Evolutionary conservation across 1,140 invertebrate genomes (phyloP).

Genomic region (Drosophila bifasciata): DNA sequence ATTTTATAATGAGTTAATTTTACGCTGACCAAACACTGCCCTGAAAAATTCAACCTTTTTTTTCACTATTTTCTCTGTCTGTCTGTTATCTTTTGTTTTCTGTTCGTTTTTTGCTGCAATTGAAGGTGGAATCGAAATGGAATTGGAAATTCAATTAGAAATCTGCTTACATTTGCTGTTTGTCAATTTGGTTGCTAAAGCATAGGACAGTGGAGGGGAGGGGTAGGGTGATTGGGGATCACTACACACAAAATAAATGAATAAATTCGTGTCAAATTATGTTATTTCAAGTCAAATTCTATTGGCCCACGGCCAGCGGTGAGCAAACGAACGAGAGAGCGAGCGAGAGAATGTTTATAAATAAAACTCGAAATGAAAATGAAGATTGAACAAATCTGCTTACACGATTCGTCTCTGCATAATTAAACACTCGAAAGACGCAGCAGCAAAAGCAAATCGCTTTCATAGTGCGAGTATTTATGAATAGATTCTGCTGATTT

Average conservation of each 20-base stretch:
- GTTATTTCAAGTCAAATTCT: constrained; percentile 68
- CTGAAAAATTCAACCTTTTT: constrained; percentile 63
- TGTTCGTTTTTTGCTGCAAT: constrained; percentile 30
- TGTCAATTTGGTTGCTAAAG: constrained; percentile 67
- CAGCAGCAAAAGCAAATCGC: too few relatives aligned
- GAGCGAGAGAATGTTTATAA: constrained; percentile 28
- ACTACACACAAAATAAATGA: constrained; percentile 24
- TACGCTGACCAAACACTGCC: constrained; percentile 48
- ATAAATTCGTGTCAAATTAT: constrained; percentile 79
- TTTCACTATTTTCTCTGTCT: constrained; percentile 4
- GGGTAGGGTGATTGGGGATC: too few relatives aligned
- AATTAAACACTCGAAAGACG: too few relatives aligned
- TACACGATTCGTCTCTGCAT: too few relatives aligned
- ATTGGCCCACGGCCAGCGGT: constrained; percentile 47
- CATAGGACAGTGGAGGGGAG: constrained; percentile 38
- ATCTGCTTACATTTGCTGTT: constrained; percentile 73
- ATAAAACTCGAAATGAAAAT: neutral
- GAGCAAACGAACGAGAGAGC: neutral
- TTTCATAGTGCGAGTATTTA: too few relatives aligned
- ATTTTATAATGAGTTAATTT: constrained; percentile 83
- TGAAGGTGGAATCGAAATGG: constrained; percentile 50
- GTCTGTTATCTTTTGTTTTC: too few relatives aligned
- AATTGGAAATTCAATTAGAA: constrained; percentile 73
- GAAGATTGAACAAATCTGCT: too few relatives aligned
- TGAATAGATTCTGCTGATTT: too few relatives aligned